phyloP scores from a whole-genome alignment of 2,113 vertebrate genomes.

The Heliornis fulica region DNA sequence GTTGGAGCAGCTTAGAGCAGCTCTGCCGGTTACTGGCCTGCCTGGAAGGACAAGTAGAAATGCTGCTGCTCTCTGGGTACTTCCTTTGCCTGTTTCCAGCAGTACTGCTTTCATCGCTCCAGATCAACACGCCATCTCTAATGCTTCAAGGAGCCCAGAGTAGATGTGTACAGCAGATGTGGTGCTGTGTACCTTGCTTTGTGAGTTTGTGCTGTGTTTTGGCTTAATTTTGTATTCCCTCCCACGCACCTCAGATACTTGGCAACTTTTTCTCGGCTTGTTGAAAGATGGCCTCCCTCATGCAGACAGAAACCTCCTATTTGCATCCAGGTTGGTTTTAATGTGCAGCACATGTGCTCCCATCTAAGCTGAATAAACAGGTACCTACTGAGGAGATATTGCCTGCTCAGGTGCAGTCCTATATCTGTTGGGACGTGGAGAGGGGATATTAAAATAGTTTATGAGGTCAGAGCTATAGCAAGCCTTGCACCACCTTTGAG shows the following conservation, averaged over 20 bases:
- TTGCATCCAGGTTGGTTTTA: not conserved
- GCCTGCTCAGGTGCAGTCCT: not conserved
- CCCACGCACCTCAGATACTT: not conserved
- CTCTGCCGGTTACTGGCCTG: not conserved
- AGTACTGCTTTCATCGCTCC: rapidly evolving
- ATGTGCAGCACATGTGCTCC: not conserved
- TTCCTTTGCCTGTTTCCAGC: rapidly evolving
- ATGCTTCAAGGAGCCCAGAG: not conserved
- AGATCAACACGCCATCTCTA: rapidly evolving
- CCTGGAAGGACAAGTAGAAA: not conserved
- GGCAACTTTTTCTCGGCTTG: not conserved
- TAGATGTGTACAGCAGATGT: not conserved
- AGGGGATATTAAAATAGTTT: slow-evolving; percentile 55
- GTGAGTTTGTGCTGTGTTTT: not conserved
- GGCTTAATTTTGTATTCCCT: not conserved
- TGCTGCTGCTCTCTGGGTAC: not conserved
- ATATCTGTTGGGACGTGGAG: not conserved
- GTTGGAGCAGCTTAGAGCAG: rapidly evolving
- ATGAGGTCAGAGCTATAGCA: not conserved
- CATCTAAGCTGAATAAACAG: not conserved
- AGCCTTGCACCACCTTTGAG: slow-evolving; percentile 35
- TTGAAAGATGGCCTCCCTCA: not conserved
- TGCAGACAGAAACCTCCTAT: not conserved
- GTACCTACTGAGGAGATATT: not conserved
- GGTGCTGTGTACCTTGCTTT: not conserved